Evolutionary conservation across 2,888 invertebrate species (phyloP).

Genomic region (Gastracanthus pulcherrimus): DNA sequence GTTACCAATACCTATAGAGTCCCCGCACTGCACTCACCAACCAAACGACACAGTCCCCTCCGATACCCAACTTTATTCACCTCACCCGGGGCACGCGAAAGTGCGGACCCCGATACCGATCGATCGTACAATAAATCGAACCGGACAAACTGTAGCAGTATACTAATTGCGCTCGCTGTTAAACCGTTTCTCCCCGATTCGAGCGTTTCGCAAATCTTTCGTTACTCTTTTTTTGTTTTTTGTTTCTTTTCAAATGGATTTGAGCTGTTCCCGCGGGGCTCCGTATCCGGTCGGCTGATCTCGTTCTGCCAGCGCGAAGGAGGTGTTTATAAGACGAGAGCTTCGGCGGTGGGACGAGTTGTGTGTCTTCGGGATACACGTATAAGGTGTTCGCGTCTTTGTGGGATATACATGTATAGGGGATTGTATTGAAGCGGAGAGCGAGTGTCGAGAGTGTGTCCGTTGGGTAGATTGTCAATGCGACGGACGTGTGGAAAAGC

Average conservation of each 20-base stretch:
- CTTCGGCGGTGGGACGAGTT: neutral
- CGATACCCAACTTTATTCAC: neutral
- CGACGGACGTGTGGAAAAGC: neutral
- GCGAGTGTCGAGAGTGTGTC: too few species aligned
- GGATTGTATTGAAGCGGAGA: too few species aligned
- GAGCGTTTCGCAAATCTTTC: conserved; percentile 21
- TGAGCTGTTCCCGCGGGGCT: conserved; percentile 19
- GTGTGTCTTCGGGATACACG: neutral
- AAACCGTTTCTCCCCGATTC: neutral
- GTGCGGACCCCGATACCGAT: conserved; percentile 17
- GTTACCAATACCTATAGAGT: neutral
- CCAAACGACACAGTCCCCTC: neutral
- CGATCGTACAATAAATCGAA: conserved; percentile 41
- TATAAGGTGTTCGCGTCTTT: too few species aligned
- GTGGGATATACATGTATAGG: too few species aligned
- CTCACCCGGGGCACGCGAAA: conserved; percentile 40
- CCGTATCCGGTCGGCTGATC: conserved; percentile 24
- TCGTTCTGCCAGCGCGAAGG: neutral
- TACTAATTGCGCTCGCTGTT: conserved; percentile 24
- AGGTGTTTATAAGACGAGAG: neutral
- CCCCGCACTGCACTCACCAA: too few species aligned
- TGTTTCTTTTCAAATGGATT: conserved; percentile 36
- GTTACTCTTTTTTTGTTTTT: too few species aligned
- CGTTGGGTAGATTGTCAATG: neutral
- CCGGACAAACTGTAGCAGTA: neutral